Evolutionary conservation across 1,140 invertebrate species (phyloP).

Genomic region (Drosophila varians): DNA sequence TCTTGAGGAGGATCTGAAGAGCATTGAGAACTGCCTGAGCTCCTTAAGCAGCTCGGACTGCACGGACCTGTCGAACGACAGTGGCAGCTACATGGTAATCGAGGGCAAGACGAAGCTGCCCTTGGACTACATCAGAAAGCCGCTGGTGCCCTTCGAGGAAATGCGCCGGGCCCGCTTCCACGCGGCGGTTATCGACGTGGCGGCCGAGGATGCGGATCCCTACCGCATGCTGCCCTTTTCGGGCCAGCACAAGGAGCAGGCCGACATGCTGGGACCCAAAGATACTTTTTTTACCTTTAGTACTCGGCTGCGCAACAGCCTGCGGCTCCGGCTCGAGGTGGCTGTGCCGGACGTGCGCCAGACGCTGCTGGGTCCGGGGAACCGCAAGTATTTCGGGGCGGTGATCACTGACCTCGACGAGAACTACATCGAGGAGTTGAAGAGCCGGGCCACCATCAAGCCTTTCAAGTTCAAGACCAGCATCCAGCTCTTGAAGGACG

Average conservation of each 20-base stretch:
- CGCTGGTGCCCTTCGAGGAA: slow-evolving; percentile 77
- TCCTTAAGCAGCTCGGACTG: slow-evolving; percentile 74
- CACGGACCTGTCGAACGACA: slow-evolving; percentile 76
- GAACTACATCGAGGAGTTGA: slow-evolving; percentile 73
- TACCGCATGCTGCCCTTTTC: slow-evolving; percentile 71
- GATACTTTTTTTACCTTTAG: slow-evolving; percentile 77
- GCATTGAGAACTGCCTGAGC: slow-evolving; percentile 73
- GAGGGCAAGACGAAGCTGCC: slow-evolving; percentile 74
- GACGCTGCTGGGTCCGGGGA: slow-evolving; percentile 51
- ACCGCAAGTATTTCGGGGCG: slow-evolving; percentile 44
- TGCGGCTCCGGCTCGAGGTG: slow-evolving; percentile 71
- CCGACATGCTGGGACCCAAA: slow-evolving; percentile 54
- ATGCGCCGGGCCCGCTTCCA: slow-evolving; percentile 74
- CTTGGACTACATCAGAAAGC: slow-evolving; percentile 74
- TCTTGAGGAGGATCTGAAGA: slow-evolving; percentile 71
- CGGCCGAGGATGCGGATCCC: slow-evolving; percentile 69
- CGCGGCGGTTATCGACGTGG: slow-evolving; percentile 60
- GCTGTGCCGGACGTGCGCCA: slow-evolving; percentile 51
- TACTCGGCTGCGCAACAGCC: slow-evolving; percentile 60
- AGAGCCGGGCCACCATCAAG: slow-evolving; percentile 67
- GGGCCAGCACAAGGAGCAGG: slow-evolving; percentile 70
- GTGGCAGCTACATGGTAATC: slow-evolving; percentile 73
- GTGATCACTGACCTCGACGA: slow-evolving; percentile 82
- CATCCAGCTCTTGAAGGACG: slow-evolving; percentile 60
- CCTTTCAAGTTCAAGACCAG: slow-evolving; percentile 71